These are phyloP conservation scores for Troglohyphantes excavatus DNA, from an alignment of 2,888 invertebrate species.

Conservation along the genomic window DNA sequence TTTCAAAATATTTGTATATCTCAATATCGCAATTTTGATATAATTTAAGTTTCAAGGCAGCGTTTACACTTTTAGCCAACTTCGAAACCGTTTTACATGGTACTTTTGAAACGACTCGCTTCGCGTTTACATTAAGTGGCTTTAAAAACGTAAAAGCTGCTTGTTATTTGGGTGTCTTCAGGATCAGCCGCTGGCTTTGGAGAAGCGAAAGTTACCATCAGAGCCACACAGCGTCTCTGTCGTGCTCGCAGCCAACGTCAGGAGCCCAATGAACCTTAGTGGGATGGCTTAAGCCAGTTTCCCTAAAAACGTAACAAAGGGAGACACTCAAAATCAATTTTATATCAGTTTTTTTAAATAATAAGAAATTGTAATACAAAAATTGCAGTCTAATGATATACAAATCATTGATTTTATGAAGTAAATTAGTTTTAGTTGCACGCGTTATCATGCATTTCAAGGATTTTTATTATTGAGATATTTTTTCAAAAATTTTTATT, in stretches of 20 bases:
- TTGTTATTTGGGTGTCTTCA: slow-evolving; percentile 22
- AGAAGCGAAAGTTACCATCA: slow-evolving; percentile 73
- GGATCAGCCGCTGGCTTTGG: slow-evolving; percentile 40
- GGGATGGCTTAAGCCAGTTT: slow-evolving; percentile 28
- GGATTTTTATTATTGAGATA: no score
- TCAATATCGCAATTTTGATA: not conserved
- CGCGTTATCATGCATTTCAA: no score
- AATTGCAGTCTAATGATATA: no score
- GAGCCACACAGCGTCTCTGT: slow-evolving; percentile 75
- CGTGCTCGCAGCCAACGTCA: slow-evolving; percentile 68
- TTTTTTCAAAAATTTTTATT: no score
- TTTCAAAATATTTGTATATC: not conserved
- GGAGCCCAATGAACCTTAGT: slow-evolving; percentile 75
- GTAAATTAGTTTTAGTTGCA: no score
- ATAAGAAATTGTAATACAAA: no score
- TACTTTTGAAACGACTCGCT: no score
- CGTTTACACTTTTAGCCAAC: slow-evolving; percentile 10
- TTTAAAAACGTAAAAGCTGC: slow-evolving; percentile 23
- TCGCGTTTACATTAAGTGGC: no score
- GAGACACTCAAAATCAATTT: no score
- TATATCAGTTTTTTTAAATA: no score
- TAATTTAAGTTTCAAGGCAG: slow-evolving; percentile 4
- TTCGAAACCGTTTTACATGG: not conserved
- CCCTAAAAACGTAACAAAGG: not conserved
- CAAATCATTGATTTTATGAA: no score